A percentile compares a stretch with the other conserved stretches of the same genome.
These are phyloP conservation scores for Colistium nudipinnis DNA, from an alignment of 2,113 vertebrate genomes.

Conservation along the genomic window DNA sequence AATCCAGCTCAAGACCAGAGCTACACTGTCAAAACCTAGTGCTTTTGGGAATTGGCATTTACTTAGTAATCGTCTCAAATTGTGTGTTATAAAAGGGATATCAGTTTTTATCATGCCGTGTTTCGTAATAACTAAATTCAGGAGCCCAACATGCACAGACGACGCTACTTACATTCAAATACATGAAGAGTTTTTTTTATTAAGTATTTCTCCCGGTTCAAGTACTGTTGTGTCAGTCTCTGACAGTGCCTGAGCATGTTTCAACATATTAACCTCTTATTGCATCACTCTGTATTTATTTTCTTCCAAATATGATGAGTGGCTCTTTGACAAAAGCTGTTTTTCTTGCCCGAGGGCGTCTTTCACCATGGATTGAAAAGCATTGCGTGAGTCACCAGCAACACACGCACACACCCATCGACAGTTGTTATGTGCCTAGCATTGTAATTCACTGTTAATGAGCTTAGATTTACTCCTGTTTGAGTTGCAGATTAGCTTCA, in stretches of 20 bases:
- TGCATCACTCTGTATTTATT: constrained; percentile 38
- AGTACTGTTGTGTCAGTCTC: constrained; percentile 48
- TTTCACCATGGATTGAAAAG: constrained; percentile 63
- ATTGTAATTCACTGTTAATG: constrained; percentile 75
- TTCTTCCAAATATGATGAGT: constrained; percentile 53
- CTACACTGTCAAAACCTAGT: no score
- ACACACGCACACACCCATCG: constrained; percentile 45
- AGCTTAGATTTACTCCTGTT: constrained; percentile 74
- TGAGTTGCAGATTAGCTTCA: constrained; percentile 77
- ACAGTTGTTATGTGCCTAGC: constrained; percentile 57
- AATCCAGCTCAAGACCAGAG: no score
- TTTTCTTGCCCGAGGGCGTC: constrained; percentile 60
- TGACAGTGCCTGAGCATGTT: constrained; percentile 30
- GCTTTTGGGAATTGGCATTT: no score
- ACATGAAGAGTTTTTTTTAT: constrained; percentile 18
- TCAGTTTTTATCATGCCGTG: background rate
- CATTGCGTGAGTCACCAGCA: constrained; percentile 63
- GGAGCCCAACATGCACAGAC: constrained; percentile 6
- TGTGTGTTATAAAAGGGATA: no score
- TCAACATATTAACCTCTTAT: constrained; percentile 43
- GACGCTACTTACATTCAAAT: background rate
- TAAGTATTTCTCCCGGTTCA: background rate
- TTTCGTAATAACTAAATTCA: no score
- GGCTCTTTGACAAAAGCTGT: constrained; percentile 60
- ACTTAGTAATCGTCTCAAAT: no score